Conservation (phyloP, 2,113 vertebrate genomes). For the Coptodon rendalli region DNA sequence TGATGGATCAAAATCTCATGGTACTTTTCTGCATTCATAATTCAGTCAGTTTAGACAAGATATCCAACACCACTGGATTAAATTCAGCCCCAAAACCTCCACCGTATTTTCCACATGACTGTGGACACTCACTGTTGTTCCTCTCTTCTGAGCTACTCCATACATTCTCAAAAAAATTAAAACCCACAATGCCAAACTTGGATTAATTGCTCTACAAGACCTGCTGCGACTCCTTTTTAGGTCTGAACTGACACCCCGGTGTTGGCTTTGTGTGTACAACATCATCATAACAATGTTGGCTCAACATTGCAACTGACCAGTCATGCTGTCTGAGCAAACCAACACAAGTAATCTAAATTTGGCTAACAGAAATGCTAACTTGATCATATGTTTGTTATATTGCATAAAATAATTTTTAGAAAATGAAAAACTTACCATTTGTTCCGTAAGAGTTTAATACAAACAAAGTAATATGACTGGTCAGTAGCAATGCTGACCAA, state of each 20-base stretch:
- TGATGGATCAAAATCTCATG: neutral
- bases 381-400: neutral
- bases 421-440: neutral
- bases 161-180: neutral
- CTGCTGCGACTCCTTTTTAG: neutral
- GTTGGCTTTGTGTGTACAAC: neutral
- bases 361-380: neutral
- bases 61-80: neutral
- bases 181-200: neutral
- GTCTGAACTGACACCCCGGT: neutral
- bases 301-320: neutral
- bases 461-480: neutral
- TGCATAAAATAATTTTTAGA: rapidly evolving
- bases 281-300: neutral
- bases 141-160: neutral
- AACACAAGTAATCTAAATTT: neutral
- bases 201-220: neutral
- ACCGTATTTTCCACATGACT: neutral
- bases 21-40: neutral
- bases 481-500: neutral
- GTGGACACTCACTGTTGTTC: neutral
- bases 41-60: neutral
- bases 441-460: neutral
- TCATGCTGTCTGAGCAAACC: neutral
- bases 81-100: neutral